phyloP scores from a whole-genome alignment of 2,888 invertebrate species.

The Labia minor region DNA sequence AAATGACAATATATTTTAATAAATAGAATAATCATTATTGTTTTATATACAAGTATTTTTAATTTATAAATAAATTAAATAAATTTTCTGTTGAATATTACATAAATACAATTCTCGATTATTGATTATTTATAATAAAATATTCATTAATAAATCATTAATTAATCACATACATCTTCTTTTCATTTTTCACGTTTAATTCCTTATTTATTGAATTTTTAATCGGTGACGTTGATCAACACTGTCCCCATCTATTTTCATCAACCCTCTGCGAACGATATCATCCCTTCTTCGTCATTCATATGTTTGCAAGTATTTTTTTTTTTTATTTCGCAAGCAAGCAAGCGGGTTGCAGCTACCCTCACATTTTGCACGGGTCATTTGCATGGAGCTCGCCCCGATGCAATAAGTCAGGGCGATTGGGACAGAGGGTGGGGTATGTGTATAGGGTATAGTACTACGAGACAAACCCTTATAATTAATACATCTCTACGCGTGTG shows the following conservation, averaged over 20 bases:
- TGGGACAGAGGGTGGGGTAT: neutral
- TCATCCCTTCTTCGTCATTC: neutral
- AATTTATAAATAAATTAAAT: too few relatives aligned
- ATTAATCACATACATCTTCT: neutral
- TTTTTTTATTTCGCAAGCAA: neutral
- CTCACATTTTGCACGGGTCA: slow-evolving; percentile 13
- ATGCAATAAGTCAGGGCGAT: neutral
- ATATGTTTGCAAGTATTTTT: slow-evolving; percentile 13
- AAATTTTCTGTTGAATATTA: too few relatives aligned
- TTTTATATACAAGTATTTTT: too few relatives aligned
- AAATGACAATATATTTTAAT: too few relatives aligned
- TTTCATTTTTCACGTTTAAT: neutral
- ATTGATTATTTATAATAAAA: too few relatives aligned
- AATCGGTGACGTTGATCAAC: slow-evolving; percentile 4
- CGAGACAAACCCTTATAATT: slow-evolving; percentile 13
- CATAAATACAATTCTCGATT: too few relatives aligned
- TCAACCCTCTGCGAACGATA: neutral
- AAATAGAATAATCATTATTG: too few relatives aligned
- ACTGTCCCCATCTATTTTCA: neutral
- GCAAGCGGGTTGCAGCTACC: slow-evolving; percentile 8
- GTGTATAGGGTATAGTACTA: neutral
- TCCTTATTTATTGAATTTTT: slow-evolving; percentile 13
- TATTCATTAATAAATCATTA: neutral
- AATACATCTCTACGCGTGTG: neutral
- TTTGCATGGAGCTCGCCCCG: slow-evolving; percentile 13